Evolutionary conservation across 1,140 invertebrate genomes (phyloP).

Genomic region (Neodiprion virginianus): DNA sequence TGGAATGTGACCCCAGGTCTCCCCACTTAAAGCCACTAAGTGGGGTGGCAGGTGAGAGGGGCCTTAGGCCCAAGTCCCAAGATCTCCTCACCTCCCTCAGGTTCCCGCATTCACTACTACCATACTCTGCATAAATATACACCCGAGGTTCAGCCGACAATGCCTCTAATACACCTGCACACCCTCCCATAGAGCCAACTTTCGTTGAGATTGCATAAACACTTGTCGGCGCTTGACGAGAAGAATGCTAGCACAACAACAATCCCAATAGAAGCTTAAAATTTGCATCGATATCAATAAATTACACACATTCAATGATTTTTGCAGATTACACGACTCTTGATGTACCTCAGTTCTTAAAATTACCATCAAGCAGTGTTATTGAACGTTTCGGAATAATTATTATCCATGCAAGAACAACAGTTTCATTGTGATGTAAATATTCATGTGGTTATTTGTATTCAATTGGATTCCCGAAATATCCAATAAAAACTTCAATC

Average conservation of each 20-base stretch:
- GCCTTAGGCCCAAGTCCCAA: slow-evolving; percentile 9
- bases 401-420: background rate
- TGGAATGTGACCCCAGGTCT: slow-evolving; percentile 63
- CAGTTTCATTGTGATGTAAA: background rate
- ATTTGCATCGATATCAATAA: background rate
- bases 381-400: background rate
- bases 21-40: slow-evolving; percentile 46
- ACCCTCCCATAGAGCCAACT: background rate
- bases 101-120: background rate
- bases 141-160: background rate
- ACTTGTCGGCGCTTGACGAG: background rate
- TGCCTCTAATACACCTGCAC: background rate
- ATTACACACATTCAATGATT: too few relatives aligned
- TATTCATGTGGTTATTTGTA: background rate
- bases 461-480: background rate
- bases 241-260: background rate
- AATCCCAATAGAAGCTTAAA: background rate
- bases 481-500: background rate
- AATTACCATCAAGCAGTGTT: background rate
- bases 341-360: too few relatives aligned
- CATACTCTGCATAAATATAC: slow-evolving; percentile 12
- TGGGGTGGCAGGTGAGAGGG: slow-evolving; percentile 33
- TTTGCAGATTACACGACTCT: too few relatives aligned
- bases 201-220: background rate
- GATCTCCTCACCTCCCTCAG: background rate